Evolutionary conservation across 2,888 invertebrate genomes (phyloP).

Genomic region (Drosophila maculinotata): DNA sequence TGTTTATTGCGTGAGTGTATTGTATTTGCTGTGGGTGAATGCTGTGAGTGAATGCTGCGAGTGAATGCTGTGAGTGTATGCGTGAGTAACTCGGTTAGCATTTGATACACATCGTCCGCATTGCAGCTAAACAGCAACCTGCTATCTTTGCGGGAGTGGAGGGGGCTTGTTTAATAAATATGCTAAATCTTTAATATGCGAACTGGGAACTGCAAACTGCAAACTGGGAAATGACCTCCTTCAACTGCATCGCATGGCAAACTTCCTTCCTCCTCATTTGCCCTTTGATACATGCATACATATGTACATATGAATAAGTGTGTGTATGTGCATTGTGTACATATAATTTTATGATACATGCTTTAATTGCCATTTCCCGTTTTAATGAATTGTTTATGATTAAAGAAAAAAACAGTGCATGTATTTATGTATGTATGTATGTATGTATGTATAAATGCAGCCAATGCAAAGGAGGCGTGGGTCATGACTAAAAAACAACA

Average conservation of each 20-base stretch:
- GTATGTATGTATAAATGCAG: conserved; percentile 32
- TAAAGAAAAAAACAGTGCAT: conserved; percentile 12
- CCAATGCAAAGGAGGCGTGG: conserved; percentile 49
- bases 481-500: conserved; percentile 71
- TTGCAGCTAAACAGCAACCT: conserved; percentile 36
- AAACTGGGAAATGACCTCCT: conserved; percentile 49
- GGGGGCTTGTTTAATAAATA: conserved; percentile 47
- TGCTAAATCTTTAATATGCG: conserved; percentile 43
- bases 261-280: conserved; percentile 43
- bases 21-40: conserved; percentile 15
- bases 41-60: conserved; percentile 17
- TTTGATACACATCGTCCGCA: conserved; percentile 40
- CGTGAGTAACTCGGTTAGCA: conserved; percentile 51
- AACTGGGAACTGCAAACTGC: background rate
- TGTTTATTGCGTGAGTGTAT: conserved; percentile 45
- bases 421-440: background rate
- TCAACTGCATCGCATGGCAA: conserved; percentile 46
- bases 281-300: conserved; percentile 2
- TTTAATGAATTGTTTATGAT: conserved; percentile 79
- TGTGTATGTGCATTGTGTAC: too few species aligned
- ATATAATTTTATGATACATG: conserved; percentile 59
- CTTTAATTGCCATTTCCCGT: conserved; percentile 78
- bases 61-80: conserved; percentile 34
- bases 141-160: conserved; percentile 28
- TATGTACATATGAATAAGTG: conserved; percentile 24